Base-by-base conservation (phyloP, 2,888 invertebrate genomes). In the Callyntrura sp. region DNA sequence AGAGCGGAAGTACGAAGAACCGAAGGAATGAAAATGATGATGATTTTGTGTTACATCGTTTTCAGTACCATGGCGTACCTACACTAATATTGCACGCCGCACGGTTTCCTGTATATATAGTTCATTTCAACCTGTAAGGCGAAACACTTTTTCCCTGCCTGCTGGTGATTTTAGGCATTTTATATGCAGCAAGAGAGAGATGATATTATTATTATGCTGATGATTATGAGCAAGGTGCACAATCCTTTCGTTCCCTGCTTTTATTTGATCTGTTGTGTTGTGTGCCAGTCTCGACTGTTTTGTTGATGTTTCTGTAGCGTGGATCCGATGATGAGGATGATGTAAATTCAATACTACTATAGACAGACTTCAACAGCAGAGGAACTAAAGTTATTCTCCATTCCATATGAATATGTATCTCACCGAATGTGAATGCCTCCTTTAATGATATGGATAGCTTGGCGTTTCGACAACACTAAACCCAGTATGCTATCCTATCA, bases 161-260 rank as follows among this genome's bases (percentile, higher is more conserved):
- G 62, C 60, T 62, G 62, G 43, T 45, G 62, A 62, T 62, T 81
- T 62, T 45, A 23, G 60, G 60, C 60, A 43, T 81, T 81, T 81
- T 62, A 81, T 62, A 81, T 81, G 62, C 60, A 81, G 62, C 81
- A 43, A 81, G 86, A 81, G 60, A 43, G 70, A 68, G 60, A 81
- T 87, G 87, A 81, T 81, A 70, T 55, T 86, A 85, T 68, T 83
- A 85, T 81, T 28, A 70, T 81, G 35, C 35, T 35, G n/a, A 87
- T 87, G 25, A 76, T 60, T 8, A 48, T 48, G 86, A 81, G 81
- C 81, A 87, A 87, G 87, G 87, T 87, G 87, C 87, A 35, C 35
- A 87, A 81, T 86, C 68, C 87, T 68, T 87, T 87, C 25, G 87
- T 57, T 87, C 68, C 81, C 65, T 68, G 70, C 23, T 70, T n/a